These are phyloP conservation scores for Phanerotoma sp. DNA, from an alignment of 2,888 invertebrate genomes.

Conservation along the genomic window DNA sequence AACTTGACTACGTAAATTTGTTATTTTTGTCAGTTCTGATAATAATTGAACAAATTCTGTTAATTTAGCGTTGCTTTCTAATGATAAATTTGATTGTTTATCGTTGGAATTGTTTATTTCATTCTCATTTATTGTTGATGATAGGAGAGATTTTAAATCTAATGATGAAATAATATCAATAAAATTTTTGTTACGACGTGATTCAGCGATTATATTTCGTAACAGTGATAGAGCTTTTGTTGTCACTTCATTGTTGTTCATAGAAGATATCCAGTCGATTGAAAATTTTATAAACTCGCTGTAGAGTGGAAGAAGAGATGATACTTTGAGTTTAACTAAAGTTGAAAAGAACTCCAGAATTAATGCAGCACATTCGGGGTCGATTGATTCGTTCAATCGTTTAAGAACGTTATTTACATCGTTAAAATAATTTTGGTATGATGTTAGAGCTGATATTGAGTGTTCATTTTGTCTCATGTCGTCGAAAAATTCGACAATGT, in stretches of 20 bases:
- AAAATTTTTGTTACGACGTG: constrained; percentile 40
- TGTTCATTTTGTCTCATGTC: constrained; percentile 57
- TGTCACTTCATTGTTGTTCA: constrained; percentile 48
- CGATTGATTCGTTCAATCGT: constrained; percentile 47
- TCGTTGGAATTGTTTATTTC: constrained; percentile 18
- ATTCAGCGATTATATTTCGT: constrained; percentile 54
- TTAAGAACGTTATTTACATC: constrained; percentile 55
- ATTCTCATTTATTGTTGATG: constrained; percentile 25
- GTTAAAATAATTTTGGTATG: constrained; percentile 50
- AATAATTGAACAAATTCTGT: constrained; percentile 60
- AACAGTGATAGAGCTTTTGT: constrained; percentile 58
- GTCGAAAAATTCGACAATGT: constrained; percentile 61
- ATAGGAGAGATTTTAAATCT: constrained; percentile 56
- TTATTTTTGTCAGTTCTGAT: constrained; percentile 55
- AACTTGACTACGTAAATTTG: constrained; percentile 51
- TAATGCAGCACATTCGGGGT: constrained; percentile 59
- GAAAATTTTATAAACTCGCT: constrained; percentile 56
- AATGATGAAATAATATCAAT: constrained; percentile 50
- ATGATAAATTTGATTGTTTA: constrained; percentile 27
- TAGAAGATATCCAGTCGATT: constrained; percentile 57
- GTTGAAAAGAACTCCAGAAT: constrained; percentile 60
- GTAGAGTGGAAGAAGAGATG: constrained; percentile 55
- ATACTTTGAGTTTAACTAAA: constrained; percentile 56
- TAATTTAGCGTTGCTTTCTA: constrained; percentile 54
- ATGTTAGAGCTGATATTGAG: constrained; percentile 45